These are phyloP conservation scores for Pristionchus arcanus DNA, from an alignment of 2,888 invertebrate genomes.

Conservation along the genomic window DNA sequence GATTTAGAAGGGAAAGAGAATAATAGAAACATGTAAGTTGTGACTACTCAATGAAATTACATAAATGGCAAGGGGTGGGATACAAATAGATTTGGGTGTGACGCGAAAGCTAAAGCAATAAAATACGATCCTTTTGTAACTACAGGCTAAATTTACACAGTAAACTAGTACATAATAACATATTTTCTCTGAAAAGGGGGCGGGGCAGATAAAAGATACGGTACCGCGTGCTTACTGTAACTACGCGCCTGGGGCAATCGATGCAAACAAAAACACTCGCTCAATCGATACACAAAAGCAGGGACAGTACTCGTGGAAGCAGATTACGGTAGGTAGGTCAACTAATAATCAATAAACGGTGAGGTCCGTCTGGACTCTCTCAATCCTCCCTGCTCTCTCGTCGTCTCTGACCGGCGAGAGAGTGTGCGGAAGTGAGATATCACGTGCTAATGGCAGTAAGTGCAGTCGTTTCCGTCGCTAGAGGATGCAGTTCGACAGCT, in stretches of 20 bases:
- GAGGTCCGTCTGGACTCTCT: not conserved
- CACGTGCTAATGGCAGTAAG: conserved; percentile 10
- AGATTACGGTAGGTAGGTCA: not conserved
- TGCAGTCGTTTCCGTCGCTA: conserved; percentile 36
- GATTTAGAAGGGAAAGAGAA: not conserved
- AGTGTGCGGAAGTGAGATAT: not conserved
- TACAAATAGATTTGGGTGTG: not conserved
- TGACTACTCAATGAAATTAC: conserved; percentile 9
- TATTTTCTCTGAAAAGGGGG: not conserved
- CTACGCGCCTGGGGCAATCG: conserved; percentile 22
- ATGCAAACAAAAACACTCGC: conserved; percentile 17
- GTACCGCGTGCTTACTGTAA: conserved; percentile 39
- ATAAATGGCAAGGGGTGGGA: conserved; percentile 26
- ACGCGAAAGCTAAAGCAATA: not conserved
- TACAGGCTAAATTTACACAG: not conserved
- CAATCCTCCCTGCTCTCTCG: not conserved
- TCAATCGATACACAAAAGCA: conserved; percentile 4
- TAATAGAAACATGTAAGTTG: not conserved
- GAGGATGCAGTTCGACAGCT: conserved; percentile 7
- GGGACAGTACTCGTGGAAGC: not conserved
- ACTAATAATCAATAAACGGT: not conserved
- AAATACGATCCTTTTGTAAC: not conserved
- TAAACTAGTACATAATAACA: not conserved
- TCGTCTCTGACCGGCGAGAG: not conserved
- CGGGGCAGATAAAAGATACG: not conserved